A percentile compares a stretch with the other conserved stretches of the same genome.
phyloP scores from a whole-genome alignment of 2,797 vertebrate species.

The Catostomus latipinnis region DNA sequence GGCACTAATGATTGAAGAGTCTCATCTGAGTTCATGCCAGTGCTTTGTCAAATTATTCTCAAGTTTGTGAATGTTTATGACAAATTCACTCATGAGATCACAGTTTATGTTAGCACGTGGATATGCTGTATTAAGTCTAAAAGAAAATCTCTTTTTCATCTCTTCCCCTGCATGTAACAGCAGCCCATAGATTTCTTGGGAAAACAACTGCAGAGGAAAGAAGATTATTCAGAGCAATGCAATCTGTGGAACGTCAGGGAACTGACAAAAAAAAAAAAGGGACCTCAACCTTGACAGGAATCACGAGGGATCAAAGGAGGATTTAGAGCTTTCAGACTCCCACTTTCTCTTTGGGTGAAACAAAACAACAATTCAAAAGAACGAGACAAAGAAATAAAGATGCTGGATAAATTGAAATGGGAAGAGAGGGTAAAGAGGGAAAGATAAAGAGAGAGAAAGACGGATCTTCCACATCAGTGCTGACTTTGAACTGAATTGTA shows the following conservation, averaged over 20 bases:
- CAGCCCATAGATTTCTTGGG: conserved; percentile 40
- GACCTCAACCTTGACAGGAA: conserved; percentile 60
- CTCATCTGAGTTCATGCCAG: background rate
- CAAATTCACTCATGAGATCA: conserved; percentile 12
- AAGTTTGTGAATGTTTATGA: conserved; percentile 16
- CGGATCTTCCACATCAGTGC: conserved; percentile 4
- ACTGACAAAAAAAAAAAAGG: conserved; percentile 44
- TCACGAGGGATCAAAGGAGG: conserved; percentile 58
- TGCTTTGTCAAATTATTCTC: background rate
- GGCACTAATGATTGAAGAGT: conserved; percentile 10
- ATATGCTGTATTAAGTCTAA: background rate
- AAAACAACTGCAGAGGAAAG: conserved; percentile 51
- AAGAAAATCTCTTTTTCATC: conserved; percentile 6
- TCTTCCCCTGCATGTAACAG: conserved; percentile 15
- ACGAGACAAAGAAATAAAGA: conserved; percentile 37
- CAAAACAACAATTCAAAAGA: conserved; percentile 32
- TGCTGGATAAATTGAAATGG: conserved; percentile 41
- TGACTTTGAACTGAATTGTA: conserved; percentile 22
- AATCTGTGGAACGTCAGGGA: conserved; percentile 44
- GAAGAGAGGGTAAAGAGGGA: background rate
- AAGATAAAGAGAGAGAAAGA: conserved; percentile 15
- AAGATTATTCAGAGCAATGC: conserved; percentile 47
- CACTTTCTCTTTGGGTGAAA: conserved; percentile 45
- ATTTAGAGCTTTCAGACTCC: conserved; percentile 53
- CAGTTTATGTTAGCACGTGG: background rate